Evolutionary conservation across 2,113 vertebrate genomes (phyloP).

Genomic region (Numida meleagris): DNA sequence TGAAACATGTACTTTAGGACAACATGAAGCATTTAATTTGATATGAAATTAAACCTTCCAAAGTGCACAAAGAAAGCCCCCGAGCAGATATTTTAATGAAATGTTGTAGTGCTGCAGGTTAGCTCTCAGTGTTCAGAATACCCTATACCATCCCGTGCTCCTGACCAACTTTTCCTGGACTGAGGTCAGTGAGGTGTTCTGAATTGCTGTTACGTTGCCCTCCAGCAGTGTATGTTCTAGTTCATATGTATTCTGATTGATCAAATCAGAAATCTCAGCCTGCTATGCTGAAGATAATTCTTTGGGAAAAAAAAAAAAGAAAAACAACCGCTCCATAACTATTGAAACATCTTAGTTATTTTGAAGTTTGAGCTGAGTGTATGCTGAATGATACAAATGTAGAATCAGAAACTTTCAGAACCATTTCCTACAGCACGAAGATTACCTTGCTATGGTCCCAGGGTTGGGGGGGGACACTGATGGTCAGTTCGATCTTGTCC

Average conservation of each 20-base stretch:
- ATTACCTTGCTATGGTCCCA: background rate
- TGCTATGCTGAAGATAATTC: background rate
- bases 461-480: rapidly evolving
- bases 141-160: background rate
- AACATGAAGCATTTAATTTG: background rate
- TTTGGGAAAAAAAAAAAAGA: background rate
- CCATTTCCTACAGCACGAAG: background rate
- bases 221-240: background rate
- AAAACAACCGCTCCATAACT: background rate
- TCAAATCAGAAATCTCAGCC: background rate
- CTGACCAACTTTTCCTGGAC: background rate
- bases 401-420: background rate
- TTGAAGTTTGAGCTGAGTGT: background rate
- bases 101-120: background rate
- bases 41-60: background rate
- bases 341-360: background rate
- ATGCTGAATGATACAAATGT: background rate
- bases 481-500: background rate
- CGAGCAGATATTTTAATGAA: background rate
- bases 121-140: background rate
- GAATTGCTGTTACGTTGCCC: background rate
- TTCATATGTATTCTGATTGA: background rate
- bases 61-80: background rate
- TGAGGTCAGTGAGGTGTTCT: background rate
- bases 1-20: background rate